A percentile compares a stretch with the other conserved stretches of the same genome.
phyloP scores from a whole-genome alignment of 2,888 invertebrate species.

The Cetonia aurata region DNA sequence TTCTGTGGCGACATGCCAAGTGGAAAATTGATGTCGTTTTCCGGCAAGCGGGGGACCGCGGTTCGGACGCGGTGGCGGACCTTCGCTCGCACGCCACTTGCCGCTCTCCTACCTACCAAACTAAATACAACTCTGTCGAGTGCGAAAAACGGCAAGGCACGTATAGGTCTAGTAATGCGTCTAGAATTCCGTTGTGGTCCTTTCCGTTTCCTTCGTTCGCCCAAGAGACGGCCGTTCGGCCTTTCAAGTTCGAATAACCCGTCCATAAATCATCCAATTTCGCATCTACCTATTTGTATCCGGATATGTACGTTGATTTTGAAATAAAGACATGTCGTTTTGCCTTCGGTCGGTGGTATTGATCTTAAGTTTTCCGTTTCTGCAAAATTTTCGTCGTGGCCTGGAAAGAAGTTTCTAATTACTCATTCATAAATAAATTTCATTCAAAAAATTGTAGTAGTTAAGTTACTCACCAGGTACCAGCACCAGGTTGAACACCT shows the following conservation, averaged over 20 bases:
- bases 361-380: not conserved
- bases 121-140: slow-evolving; percentile 35
- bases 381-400: not conserved
- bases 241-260: slow-evolving; percentile 26
- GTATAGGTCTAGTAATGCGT: not conserved
- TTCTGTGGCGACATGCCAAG: slow-evolving; percentile 39
- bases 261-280: slow-evolving; percentile 30
- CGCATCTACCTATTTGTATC: slow-evolving; percentile 1
- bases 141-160: slow-evolving; percentile 25
- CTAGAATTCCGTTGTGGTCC: too few relatives aligned
- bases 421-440: too few relatives aligned
- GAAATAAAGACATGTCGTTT: not conserved
- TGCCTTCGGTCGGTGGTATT: not conserved
- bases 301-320: not conserved
- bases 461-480: too few relatives aligned
- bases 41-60: not conserved
- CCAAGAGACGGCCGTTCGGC: not conserved
- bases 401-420: not conserved
- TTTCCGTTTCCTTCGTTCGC: not conserved
- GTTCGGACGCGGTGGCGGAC: too few relatives aligned
- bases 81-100: slow-evolving; percentile 5
- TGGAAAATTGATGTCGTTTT: slow-evolving; percentile 39
- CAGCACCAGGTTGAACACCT: too few relatives aligned
- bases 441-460: too few relatives aligned
- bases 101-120: slow-evolving; percentile 19